phyloP scores from a whole-genome alignment of 2,797 vertebrate species.

The Gouania willdenowi region DNA sequence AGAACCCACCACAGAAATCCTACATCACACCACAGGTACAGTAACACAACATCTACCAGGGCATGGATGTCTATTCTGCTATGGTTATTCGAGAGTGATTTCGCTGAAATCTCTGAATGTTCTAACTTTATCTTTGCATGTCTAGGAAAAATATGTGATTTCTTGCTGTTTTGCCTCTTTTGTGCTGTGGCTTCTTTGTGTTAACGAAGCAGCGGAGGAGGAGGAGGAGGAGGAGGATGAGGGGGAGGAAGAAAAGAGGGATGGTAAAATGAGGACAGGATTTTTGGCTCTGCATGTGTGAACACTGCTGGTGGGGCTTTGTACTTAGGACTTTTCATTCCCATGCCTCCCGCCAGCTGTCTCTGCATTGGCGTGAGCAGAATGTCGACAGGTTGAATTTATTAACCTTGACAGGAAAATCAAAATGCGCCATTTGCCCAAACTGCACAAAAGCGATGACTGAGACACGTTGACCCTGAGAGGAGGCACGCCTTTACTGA shows the following conservation, averaged over 20 bases:
- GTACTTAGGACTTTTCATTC: conserved; percentile 20
- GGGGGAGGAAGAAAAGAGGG: conserved; percentile 17
- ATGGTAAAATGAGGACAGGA: conserved; percentile 28
- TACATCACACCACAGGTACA: conserved; percentile 56
- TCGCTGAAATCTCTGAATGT: background rate
- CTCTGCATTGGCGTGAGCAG: conserved; percentile 20
- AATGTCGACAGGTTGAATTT: conserved; percentile 40
- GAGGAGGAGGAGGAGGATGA: too few relatives aligned
- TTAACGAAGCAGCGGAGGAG: conserved; percentile 5
- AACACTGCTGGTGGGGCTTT: conserved; percentile 42
- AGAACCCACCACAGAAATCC: too few relatives aligned
- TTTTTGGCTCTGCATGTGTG: conserved; percentile 35
- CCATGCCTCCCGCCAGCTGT: conserved; percentile 3
- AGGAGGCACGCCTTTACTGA: too few relatives aligned
- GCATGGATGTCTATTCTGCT: too few relatives aligned
- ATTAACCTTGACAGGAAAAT: conserved; percentile 19
- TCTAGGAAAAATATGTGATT: background rate
- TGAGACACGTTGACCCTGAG: too few relatives aligned
- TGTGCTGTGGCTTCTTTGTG: conserved; percentile 7
- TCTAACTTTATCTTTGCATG: background rate
- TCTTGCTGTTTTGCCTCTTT: too few relatives aligned
- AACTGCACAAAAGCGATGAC: too few relatives aligned
- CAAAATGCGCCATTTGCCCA: conserved; percentile 15
- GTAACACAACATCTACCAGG: conserved; percentile 20
- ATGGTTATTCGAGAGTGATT: background rate